Conservation (phyloP, 2,888 invertebrate species). For the Gymnoscelis rufifasciata region DNA sequence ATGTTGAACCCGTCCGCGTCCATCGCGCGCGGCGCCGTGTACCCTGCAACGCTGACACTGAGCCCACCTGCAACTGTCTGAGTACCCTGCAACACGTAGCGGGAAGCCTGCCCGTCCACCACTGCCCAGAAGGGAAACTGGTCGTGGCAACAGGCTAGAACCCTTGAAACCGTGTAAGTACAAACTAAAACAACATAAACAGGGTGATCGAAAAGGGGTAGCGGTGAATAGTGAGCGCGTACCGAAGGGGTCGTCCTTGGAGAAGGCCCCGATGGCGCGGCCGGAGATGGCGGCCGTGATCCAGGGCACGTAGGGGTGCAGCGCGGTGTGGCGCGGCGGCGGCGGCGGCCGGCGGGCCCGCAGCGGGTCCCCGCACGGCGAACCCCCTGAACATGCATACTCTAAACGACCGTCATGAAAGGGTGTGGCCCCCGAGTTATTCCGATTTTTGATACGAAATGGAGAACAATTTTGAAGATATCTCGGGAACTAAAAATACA, state of each 20-base stretch:
- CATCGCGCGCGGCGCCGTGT: conserved; percentile 48
- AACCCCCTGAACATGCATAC: conserved; percentile 47
- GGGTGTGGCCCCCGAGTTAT: no score
- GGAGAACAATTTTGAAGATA: no score
- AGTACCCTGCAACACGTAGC: no score
- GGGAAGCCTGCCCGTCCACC: no score
- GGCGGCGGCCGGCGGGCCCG: conserved; percentile 42
- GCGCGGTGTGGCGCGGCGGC: conserved; percentile 50
- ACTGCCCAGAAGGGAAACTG: no score
- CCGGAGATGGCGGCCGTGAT: conserved; percentile 64
- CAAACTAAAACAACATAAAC: no score
- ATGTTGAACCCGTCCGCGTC: background rate
- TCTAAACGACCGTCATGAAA: no score
- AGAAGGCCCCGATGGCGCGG: conserved; percentile 47
- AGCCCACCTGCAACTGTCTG: no score
- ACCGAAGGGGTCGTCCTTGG: conserved; percentile 68
- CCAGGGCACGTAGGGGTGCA: conserved; percentile 65
- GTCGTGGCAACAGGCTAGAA: no score
- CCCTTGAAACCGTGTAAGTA: no score
- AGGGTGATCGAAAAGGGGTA: background rate
- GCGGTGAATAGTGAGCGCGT: conserved; percentile 7
- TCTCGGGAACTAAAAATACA: no score
- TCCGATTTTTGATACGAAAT: no score
- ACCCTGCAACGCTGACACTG: conserved; percentile 37
- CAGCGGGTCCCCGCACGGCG: conserved; percentile 59